Evolutionary conservation across 2,888 invertebrate species (phyloP).

Genomic region (Ischnura elegans): DNA sequence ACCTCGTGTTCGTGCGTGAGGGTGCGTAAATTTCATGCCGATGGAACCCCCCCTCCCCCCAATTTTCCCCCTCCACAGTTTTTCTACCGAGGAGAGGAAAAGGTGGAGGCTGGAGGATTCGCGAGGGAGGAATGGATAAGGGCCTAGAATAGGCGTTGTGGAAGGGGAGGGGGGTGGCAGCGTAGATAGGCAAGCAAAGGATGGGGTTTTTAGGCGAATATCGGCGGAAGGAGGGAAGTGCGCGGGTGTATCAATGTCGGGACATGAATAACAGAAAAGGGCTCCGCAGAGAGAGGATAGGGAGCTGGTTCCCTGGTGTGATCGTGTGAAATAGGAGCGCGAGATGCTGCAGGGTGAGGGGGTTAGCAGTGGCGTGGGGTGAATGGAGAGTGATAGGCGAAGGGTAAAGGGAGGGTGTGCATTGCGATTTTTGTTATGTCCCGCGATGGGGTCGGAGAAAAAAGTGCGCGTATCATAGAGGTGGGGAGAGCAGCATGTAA

Average conservation of each 20-base stretch:
- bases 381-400: neutral
- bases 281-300: neutral
- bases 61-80: neutral
- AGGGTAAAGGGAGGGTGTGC: neutral
- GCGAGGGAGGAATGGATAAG: neutral
- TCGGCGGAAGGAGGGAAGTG: neutral
- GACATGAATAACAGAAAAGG: slow-evolving; percentile 60
- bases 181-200: neutral
- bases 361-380: neutral
- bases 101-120: neutral
- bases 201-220: neutral
- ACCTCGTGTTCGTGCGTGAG: slow-evolving; percentile 60
- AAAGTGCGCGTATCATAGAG: neutral
- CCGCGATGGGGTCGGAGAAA: neutral
- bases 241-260: slow-evolving; percentile 56
- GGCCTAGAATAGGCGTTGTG: too few species aligned
- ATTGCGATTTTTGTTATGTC: neutral
- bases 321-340: slow-evolving; percentile 27
- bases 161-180: neutral
- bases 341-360: neutral
- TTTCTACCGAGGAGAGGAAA: neutral
- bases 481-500: neutral
- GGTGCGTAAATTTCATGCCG: slow-evolving; percentile 56
- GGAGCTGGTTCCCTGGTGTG: neutral
- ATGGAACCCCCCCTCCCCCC: neutral